Percentiles rank a stretch among this genome's conserved stretches.
These are phyloP conservation scores for Falco peregrinus DNA, from an alignment of 2,797 vertebrate genomes.

Conservation along the genomic window DNA sequence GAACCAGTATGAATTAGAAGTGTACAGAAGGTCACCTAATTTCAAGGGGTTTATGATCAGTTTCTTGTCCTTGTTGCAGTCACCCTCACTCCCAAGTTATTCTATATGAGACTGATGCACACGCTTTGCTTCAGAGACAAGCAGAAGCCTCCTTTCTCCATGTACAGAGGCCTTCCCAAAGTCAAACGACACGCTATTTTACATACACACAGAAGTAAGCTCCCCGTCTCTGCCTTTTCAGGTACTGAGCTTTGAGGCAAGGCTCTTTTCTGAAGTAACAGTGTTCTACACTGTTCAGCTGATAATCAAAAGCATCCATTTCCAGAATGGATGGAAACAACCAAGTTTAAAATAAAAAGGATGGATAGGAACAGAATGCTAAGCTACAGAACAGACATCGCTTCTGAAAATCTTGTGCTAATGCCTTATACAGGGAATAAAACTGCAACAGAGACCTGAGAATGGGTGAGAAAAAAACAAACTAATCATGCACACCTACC, in stretches of 20 bases:
- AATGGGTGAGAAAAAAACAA: background rate
- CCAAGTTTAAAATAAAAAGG: background rate
- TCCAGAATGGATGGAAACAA: background rate
- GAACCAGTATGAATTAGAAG: background rate
- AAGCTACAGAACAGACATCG: rapidly evolving
- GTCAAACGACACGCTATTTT: rapidly evolving
- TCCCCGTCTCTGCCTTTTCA: background rate
- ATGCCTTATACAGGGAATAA: background rate
- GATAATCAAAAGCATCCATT: background rate
- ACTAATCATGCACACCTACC: too few species aligned
- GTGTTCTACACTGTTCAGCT: background rate
- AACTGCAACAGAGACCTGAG: background rate
- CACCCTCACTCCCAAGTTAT: background rate
- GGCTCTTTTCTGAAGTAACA: background rate
- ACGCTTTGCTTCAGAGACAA: background rate
- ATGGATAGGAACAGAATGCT: background rate
- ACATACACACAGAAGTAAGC: background rate
- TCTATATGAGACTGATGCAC: background rate
- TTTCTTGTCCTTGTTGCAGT: background rate
- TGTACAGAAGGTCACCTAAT: background rate
- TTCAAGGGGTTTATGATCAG: background rate
- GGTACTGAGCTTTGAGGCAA: background rate
- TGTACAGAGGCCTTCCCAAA: background rate
- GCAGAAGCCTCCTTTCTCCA: background rate
- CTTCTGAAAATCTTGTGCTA: background rate